These are phyloP conservation scores for Pleuronectes platessa DNA, from an alignment of 2,113 vertebrate genomes.

Conservation along the genomic window DNA sequence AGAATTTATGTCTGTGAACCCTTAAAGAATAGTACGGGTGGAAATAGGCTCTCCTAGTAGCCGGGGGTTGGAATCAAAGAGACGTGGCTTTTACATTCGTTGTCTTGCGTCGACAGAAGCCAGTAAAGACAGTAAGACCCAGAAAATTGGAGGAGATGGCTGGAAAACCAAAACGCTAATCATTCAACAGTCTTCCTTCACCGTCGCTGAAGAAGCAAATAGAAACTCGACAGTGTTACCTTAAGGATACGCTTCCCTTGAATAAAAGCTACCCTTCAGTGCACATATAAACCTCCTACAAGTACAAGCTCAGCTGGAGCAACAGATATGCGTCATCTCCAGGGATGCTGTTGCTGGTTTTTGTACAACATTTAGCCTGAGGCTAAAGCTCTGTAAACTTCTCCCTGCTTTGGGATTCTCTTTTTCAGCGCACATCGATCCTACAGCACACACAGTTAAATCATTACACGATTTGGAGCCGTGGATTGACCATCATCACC, in stretches of 20 bases:
- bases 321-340: constrained; percentile 79
- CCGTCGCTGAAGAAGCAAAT: constrained; percentile 56
- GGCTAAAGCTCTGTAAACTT: constrained; percentile 82
- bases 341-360: constrained; percentile 81
- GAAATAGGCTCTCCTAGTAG: constrained; percentile 40
- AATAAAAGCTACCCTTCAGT: constrained; percentile 74
- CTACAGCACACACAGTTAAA: constrained; percentile 77
- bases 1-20: constrained; percentile 66
- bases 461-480: constrained; percentile 70
- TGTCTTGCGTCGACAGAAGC: constrained; percentile 58
- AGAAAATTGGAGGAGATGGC: constrained; percentile 62
- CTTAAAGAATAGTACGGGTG: constrained; percentile 56
- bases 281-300: constrained; percentile 79
- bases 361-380: constrained; percentile 81
- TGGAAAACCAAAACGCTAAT: constrained; percentile 65
- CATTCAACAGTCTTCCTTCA: constrained; percentile 54
- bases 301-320: constrained; percentile 81
- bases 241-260: constrained; percentile 72
- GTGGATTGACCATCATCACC: constrained; percentile 62
- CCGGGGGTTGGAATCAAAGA: constrained; percentile 46
- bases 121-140: constrained; percentile 28
- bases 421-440: constrained; percentile 77
- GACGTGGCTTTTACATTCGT: constrained; percentile 39
- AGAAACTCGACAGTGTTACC: constrained; percentile 70
- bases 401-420: constrained; percentile 78